Evolutionary conservation across 2,888 invertebrate species (phyloP).

Genomic region (Heteromurus nitidus): DNA sequence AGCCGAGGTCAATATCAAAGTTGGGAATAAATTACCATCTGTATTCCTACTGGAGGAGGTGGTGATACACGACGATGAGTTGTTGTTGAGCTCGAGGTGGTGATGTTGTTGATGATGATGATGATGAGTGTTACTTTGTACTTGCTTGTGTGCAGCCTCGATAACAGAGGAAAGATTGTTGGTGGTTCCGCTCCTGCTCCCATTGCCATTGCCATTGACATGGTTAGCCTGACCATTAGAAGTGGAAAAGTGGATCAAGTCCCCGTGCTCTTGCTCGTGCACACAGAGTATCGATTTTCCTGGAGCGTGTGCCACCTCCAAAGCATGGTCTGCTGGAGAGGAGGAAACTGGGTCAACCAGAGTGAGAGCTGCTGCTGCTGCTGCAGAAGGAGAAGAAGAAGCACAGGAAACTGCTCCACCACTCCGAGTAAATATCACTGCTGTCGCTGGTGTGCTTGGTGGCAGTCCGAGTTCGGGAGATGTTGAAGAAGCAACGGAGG

Average conservation of each 20-base stretch:
- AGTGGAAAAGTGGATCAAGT: constrained; percentile 63
- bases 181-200: neutral
- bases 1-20: constrained; percentile 48
- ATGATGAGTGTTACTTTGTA: neutral
- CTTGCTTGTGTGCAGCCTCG: constrained; percentile 13
- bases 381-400: neutral
- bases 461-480: neutral
- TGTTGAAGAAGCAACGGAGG: constrained; percentile 14
- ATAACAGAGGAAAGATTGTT: constrained; percentile 6
- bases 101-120: constrained; percentile 8
- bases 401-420: constrained; percentile 13
- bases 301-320: constrained; percentile 63
- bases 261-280: constrained; percentile 62
- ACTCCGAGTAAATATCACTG: constrained; percentile 45
- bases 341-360: constrained; percentile 69
- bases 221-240: constrained; percentile 44
- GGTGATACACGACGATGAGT: neutral
- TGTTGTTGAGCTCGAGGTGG: constrained; percentile 20
- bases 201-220: constrained; percentile 63
- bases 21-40: constrained; percentile 57
- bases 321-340: constrained; percentile 21
- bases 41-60: constrained; percentile 18
- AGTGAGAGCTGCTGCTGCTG: constrained; percentile 40
- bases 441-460: neutral
- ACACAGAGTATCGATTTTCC: constrained; percentile 65